These are phyloP conservation scores for Drosophila phalerata DNA, from an alignment of 2,888 invertebrate genomes.

Conservation along the genomic window DNA sequence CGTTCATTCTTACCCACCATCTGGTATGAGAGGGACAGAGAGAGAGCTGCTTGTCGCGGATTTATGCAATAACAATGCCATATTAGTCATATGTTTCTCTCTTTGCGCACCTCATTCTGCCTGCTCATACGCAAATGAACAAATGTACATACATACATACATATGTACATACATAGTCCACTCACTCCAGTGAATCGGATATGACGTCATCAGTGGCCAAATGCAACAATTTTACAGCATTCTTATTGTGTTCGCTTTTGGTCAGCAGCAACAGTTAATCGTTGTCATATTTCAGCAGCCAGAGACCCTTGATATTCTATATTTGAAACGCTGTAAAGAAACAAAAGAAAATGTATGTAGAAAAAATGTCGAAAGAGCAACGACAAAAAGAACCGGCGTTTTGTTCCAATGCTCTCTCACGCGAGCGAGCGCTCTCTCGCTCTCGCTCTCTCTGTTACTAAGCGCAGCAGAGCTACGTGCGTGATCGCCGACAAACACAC, in stretches of 20 bases:
- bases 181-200: slow-evolving; percentile 64
- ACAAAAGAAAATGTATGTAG: slow-evolving; percentile 50
- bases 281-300: slow-evolving; percentile 43
- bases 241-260: slow-evolving; percentile 13
- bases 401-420: slow-evolving; percentile 50
- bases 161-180: slow-evolving; percentile 40
- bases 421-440: slow-evolving; percentile 37
- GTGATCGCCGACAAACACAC: slow-evolving; percentile 67
- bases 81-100: slow-evolving; percentile 72
- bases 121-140: slow-evolving; percentile 12
- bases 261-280: slow-evolving; percentile 56
- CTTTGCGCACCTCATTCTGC: slow-evolving; percentile 46
- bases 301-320: slow-evolving; percentile 84
- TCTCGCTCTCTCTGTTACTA: slow-evolving; percentile 63
- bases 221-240: slow-evolving; percentile 36
- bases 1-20: slow-evolving; percentile 26
- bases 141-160: too few relatives aligned
- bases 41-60: slow-evolving; percentile 39
- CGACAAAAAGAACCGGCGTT: slow-evolving; percentile 77
- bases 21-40: slow-evolving; percentile 10
- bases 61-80: slow-evolving; percentile 76
- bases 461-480: slow-evolving; percentile 70
- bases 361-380: slow-evolving; percentile 45
- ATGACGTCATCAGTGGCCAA: slow-evolving; percentile 78
- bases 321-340: slow-evolving; percentile 80